Percentiles rank a stretch among this genome's conserved stretches.
Evolutionary conservation across 2,888 invertebrate species (phyloP).

Genomic region (Erebia ligea): DNA sequence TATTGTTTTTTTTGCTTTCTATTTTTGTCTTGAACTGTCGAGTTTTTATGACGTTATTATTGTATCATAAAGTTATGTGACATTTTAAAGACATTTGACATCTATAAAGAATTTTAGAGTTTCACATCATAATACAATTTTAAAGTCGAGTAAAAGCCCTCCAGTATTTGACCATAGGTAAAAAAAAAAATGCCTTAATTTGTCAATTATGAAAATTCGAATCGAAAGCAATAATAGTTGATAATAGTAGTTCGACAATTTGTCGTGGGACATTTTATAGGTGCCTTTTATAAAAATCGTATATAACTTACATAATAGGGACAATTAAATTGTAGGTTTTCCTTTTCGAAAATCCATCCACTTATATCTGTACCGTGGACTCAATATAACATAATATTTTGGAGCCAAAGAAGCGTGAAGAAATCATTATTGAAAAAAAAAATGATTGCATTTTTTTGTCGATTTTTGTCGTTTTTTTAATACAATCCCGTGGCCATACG

Average conservation of each 20-base stretch:
- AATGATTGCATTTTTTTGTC: conserved; percentile 39
- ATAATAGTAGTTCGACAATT: conserved; percentile 61
- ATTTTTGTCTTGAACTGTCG: background rate
- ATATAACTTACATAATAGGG: conserved; percentile 64
- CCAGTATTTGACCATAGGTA: conserved; percentile 1
- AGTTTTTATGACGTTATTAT: background rate
- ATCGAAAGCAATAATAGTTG: conserved; percentile 65
- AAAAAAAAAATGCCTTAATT: conserved; percentile 40
- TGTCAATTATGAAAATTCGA: conserved; percentile 48
- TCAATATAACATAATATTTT: conserved; percentile 43
- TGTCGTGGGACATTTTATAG: conserved; percentile 77
- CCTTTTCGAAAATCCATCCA: conserved; percentile 72
- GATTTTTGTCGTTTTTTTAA: conserved; percentile 42
- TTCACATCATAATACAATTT: background rate
- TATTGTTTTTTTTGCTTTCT: background rate
- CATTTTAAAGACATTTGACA: background rate
- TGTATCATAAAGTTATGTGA: background rate
- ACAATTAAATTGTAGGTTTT: conserved; percentile 73
- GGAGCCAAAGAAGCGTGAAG: conserved; percentile 44
- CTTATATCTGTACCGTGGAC: conserved; percentile 60
- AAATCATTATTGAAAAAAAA: conserved; percentile 11
- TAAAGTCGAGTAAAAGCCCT: background rate
- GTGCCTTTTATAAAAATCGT: conserved; percentile 78
- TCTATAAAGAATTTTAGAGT: background rate
- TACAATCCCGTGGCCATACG: conserved; percentile 73